Base-by-base conservation (phyloP, 37 sponge, comb jelly and placozoan species). In the Aphrocallistes beatrix region DNA sequence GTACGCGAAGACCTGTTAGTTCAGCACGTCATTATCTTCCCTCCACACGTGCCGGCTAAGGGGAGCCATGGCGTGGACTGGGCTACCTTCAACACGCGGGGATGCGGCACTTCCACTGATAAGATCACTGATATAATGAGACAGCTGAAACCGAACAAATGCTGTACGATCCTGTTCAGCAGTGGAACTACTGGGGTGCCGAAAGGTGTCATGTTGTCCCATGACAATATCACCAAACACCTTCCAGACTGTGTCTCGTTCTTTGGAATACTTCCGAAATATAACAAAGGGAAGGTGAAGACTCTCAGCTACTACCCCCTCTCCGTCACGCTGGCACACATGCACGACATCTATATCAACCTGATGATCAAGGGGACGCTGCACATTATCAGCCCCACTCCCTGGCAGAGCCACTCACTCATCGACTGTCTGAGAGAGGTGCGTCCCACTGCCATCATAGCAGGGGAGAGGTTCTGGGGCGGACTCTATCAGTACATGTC, bases 141-240 rank as follows among this genome's bases (percentile, higher is more conserved):
- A 60, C 32, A 6, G 34, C 34, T 60, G 3, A 60, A 60, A 30
- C 75, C 75, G 34, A 60, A 60, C 75, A 60, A 60, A 13, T 60
- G 75, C 34, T 60, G 75, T 13, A 60, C 75, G 34, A 60, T 60
- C n/a, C 75, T 60, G 34, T 60, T 60, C 75, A 60, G 75, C 75
- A 60, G 75, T 13, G 75, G 75, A 13, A 60, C 75, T 13, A 60
- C 75, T 25, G 75, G 75, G 25, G n/a, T 1, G 3, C 75, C 75
- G 25, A 60, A 60, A 60, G 75, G 75, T 6, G 75, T 60, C 3
- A 60, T 60, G 75, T 30, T 60, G 28, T 60, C 75, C 8, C 75
- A 60, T 13, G 75, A 60, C n/a, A 60, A 60, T 60, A 60, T 60
- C 75, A 60, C 17, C 25, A 21, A 28, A 60, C 75, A 60, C 21